Evolutionary conservation across 2,113 vertebrate species (phyloP).

Genomic region (Scopus umbretta): DNA sequence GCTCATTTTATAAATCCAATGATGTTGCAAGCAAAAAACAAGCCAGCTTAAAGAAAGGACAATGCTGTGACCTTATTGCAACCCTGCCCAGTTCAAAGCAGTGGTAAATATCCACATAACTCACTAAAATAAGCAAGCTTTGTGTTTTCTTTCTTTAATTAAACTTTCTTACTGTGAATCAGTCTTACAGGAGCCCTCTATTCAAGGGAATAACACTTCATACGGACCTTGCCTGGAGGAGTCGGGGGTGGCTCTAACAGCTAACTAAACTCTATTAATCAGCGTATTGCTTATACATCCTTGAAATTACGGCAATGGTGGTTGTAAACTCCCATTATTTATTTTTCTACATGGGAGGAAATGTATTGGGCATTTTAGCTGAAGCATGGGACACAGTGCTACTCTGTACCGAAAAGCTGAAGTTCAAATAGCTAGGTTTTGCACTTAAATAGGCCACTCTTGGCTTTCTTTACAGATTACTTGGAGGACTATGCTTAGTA

Average conservation of each 20-base stretch:
- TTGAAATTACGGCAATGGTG: not conserved
- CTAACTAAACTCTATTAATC: not conserved
- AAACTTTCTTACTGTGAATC: not conserved
- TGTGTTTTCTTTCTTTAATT: not conserved
- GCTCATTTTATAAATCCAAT: not conserved
- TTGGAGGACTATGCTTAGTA: not conserved
- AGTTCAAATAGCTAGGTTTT: not conserved
- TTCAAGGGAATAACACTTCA: not conserved
- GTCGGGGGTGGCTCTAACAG: not conserved
- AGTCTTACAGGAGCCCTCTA: not conserved
- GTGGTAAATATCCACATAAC: not conserved
- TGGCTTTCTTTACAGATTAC: not conserved
- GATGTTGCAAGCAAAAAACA: not conserved
- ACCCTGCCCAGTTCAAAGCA: not conserved
- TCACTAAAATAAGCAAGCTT: not conserved
- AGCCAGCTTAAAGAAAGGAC: not conserved
- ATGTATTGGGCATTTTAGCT: not conserved
- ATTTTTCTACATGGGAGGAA: not conserved
- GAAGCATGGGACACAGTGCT: not conserved
- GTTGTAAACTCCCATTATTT: not conserved
- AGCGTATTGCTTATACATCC: not conserved
- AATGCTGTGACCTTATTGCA: not conserved
- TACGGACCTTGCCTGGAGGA: not conserved
- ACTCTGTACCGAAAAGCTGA: not conserved
- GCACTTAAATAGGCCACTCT: not conserved